Percentiles rank a stretch among this genome's conserved stretches.
phyloP scores from a whole-genome alignment of 2,888 invertebrate species.

The Aspidiotus destructor region DNA sequence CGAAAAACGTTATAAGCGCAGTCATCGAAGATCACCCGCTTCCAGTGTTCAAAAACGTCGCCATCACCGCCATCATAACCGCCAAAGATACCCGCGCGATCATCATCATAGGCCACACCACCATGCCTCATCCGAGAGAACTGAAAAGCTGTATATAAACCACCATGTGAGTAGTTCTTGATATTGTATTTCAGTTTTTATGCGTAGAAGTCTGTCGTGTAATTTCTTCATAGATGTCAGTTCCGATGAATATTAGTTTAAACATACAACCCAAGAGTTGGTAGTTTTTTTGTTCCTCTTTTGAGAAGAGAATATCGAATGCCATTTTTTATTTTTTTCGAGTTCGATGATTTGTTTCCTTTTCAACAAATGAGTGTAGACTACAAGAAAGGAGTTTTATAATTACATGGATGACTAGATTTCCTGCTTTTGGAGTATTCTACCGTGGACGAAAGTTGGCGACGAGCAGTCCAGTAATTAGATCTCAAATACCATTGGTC shows the following conservation, averaged over 20 bases:
- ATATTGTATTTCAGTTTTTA: neutral
- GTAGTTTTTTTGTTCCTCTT: neutral
- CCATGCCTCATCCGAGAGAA: constrained; percentile 10
- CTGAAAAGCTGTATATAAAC: constrained; percentile 17
- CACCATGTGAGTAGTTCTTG: constrained; percentile 24
- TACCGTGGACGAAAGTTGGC: no score
- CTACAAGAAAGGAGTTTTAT: no score
- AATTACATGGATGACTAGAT: no score
- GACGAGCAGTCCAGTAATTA: no score
- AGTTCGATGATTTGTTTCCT: no score
- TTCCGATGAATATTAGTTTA: neutral
- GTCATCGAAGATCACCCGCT: constrained; percentile 71
- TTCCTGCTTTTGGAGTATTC: no score
- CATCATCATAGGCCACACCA: constrained; percentile 20
- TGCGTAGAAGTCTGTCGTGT: no score
- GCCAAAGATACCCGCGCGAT: constrained; percentile 28
- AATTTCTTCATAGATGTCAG: no score
- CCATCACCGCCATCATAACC: constrained; percentile 37
- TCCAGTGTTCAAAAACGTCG: constrained; percentile 55
- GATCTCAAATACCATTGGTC: no score
- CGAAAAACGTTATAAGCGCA: constrained; percentile 75
- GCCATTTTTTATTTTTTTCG: neutral
- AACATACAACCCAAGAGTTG: neutral
- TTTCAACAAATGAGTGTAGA: no score
- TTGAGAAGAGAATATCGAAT: neutral